Evolutionary conservation across 2,797 vertebrate genomes (phyloP), one percentile per base, ranked within the genome.

Genomic region (Schizopygopsis pylzovi): DNA sequence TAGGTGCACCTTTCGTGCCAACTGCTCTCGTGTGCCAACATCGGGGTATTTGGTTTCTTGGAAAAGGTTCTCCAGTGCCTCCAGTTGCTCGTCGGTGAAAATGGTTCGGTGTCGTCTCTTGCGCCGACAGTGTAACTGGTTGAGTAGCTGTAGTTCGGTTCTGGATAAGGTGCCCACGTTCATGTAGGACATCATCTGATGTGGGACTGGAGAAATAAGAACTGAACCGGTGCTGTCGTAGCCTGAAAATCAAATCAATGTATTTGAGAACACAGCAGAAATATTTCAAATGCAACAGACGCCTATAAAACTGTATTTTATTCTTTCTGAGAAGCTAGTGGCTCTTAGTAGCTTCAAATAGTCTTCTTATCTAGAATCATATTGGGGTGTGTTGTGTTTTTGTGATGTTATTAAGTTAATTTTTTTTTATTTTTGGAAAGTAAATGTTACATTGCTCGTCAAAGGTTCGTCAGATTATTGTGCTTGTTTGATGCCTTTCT

Each of bases 41-140:
- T 99, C 98, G 18, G 98, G 98, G 92, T 99, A 99, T 93, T 99
- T 99, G 86, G 98, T 99, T 94, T 99, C 97, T 89, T 98, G 97
- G 92, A 99, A 99, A 79, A 99, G 97, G 90, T 96, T 97, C 93
- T 99, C 98, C 88, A 99, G 93, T 4, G 98, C 98, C 92, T 99
- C 98, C 43, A 99, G 96, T 94, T 99, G 98, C 93, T 99, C 97
- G 90, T 99, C 98, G 0, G 98, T 99, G 94, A 99, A 99, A 93
- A 99, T 99, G 73, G 98, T 99, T 83, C 98, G 95, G 87, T 99
- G 98, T 65, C 98, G 93, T 82, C 98, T 95, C 96, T 99, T 99
- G 87, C 98, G 91, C 87, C 98, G 92, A 93, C 98, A 99, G 93
- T 99, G 98, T 90, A 99, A 95, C 94, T 99, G 98, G 93, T 98